Percentiles rank a stretch among this genome's conserved stretches.
Conservation (phyloP, 2,888 invertebrate species). For the Lasioglossum morio region DNA sequence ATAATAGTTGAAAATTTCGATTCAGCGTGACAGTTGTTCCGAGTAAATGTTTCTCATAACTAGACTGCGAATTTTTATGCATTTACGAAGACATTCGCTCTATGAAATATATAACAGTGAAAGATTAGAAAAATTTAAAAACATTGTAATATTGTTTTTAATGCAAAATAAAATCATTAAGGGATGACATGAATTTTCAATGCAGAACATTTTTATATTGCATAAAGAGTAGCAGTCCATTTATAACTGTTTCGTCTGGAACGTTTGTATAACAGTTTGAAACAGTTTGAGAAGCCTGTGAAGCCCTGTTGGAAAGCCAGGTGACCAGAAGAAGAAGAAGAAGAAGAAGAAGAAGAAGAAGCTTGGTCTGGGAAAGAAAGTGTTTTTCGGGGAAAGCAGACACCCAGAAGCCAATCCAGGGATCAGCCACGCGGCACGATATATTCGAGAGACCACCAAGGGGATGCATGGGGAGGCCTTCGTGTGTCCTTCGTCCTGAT, state of each 20-base stretch:
- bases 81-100: too few species aligned
- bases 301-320: conserved; percentile 3
- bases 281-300: background rate
- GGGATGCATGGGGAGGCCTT: conserved; percentile 58
- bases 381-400: conserved; percentile 60
- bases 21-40: background rate
- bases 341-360: background rate
- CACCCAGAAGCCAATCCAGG: conserved; percentile 70
- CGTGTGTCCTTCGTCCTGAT: conserved; percentile 61
- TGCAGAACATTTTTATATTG: too few species aligned
- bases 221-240: too few species aligned
- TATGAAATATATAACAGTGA: too few species aligned
- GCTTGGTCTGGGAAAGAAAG: conserved; percentile 9
- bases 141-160: too few species aligned
- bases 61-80: too few species aligned
- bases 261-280: background rate
- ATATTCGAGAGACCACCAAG: conserved; percentile 59
- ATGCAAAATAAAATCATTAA: too few species aligned
- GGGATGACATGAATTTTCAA: too few species aligned
- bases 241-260: background rate
- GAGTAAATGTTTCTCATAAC: background rate
- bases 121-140: too few species aligned
- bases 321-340: background rate
- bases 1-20: background rate
- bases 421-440: conserved; percentile 67